phyloP scores from a whole-genome alignment of 2,888 invertebrate species.

The Drosophila meridiana region DNA sequence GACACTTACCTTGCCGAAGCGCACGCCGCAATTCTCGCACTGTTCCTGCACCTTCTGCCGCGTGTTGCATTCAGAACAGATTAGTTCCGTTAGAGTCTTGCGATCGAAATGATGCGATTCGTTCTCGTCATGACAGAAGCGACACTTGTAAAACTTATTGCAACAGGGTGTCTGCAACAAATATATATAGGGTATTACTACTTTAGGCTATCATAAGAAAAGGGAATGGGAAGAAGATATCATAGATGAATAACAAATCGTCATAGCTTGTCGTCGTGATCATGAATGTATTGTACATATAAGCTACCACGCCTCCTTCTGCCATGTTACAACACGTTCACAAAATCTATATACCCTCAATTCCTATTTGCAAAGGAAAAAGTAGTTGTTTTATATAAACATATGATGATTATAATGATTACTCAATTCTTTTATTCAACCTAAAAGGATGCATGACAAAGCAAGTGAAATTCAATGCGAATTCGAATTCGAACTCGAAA shows the following conservation, averaged over 20 bases:
- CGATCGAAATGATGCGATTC: constrained; percentile 94
- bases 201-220: background rate
- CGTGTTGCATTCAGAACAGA: constrained; percentile 93
- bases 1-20: constrained; percentile 90
- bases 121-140: constrained; percentile 95
- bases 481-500: background rate
- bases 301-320: background rate
- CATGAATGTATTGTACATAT: background rate
- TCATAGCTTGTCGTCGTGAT: background rate
- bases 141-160: constrained; percentile 94
- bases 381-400: too few relatives aligned
- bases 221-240: background rate
- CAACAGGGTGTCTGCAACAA: constrained; percentile 93
- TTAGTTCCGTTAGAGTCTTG: constrained; percentile 92
- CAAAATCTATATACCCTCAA: background rate
- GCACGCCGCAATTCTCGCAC: constrained; percentile 91
- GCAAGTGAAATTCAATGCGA: constrained; percentile 19
- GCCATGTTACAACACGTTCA: background rate
- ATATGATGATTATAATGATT: background rate
- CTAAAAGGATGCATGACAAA: background rate
- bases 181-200: background rate
- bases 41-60: constrained; percentile 92
- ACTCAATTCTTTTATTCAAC: background rate
- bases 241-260: background rate
- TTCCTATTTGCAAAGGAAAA: too few relatives aligned